Evolutionary conservation across 2,888 invertebrate genomes (phyloP).

Genomic region (Chalcis sispes): DNA sequence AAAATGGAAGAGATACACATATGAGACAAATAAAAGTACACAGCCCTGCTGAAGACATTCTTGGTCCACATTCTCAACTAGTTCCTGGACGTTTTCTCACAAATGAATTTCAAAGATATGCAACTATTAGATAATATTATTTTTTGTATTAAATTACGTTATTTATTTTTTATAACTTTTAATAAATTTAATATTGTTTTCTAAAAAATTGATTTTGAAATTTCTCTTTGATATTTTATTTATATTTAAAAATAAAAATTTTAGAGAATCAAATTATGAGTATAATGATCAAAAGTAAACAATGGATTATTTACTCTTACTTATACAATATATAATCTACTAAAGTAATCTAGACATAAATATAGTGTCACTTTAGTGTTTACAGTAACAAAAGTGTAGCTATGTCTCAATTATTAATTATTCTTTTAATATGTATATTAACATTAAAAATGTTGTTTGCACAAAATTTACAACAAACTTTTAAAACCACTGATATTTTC

Average conservation of each 20-base stretch:
- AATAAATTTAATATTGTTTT: constrained; percentile 36
- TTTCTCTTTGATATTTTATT: not conserved
- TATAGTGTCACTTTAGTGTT: constrained; percentile 9
- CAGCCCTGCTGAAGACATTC: constrained; percentile 85
- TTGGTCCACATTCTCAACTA: constrained; percentile 82
- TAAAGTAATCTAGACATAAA: not conserved
- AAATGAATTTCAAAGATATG: constrained; percentile 88
- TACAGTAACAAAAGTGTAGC: constrained; percentile 2
- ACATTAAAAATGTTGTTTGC: constrained; percentile 28
- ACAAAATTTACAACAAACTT: constrained; percentile 20
- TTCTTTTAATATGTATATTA: constrained; percentile 29
- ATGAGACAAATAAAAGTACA: constrained; percentile 98
- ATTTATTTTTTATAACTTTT: constrained; percentile 32
- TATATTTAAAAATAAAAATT: constrained; percentile 4
- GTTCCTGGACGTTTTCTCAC: constrained; percentile 87
- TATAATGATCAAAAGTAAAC: constrained; percentile 40
- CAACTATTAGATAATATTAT: constrained; percentile 84
- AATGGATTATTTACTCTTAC: constrained; percentile 22
- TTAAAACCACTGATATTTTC: constrained; percentile 11
- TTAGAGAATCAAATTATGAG: too few species aligned
- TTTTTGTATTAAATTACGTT: constrained; percentile 30
- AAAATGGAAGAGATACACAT: constrained; percentile 98
- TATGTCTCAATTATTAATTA: constrained; percentile 3
- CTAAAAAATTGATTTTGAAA: constrained; percentile 29
- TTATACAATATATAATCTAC: not conserved